Evolutionary conservation across 2,797 vertebrate species (phyloP), one percentile per base, ranked within the genome.

Genomic region (Morelia viridis): DNA sequence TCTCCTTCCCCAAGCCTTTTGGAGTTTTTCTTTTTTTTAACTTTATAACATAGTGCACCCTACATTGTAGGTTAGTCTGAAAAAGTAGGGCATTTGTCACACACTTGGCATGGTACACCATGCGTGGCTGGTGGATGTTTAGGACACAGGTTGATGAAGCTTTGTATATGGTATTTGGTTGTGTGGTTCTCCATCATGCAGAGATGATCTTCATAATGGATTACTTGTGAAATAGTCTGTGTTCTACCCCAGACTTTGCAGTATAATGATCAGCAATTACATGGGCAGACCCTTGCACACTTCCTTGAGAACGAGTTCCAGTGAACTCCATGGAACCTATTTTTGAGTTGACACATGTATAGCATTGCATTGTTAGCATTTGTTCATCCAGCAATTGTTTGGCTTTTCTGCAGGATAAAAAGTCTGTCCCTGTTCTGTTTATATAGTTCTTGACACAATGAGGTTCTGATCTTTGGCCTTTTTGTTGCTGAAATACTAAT

Each of bases 401-500:
- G 46, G 31, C 50, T 62, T 89, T 61, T 76, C 57, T 62, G 85
- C 6, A 56, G 64, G 35, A 46, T 56, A 46, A 22, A 84, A 31
- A 46, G 56, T 64, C 62, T 62, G 11, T 76, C 85, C 24, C 31
- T 76, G 35, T n/a, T 91, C 87, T 89, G 56, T 91, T 89, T 93
- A 62, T 60, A 65, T 50, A 41, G 26, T 57, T 22, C 76, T 93
- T 89, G 83, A 57, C 64, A 91, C 57, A 89, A 57, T 85, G 90
- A 91, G 41, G 83, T 89, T 86, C 87, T 89, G 80, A 86, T 85
- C 64, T 91, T 80, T 92, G 84, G 57, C 89, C 65, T 87, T n/a
- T 89, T 85, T 92, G 92, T 87, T 92, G 88, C 50, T 87, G 46
- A 76, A 92, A 90, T 90, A 87, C 88, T 87, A 90, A 35, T 92